These are phyloP conservation scores for Capreolus pygargus DNA, from an alignment of 2,113 vertebrate species.

Conservation along the genomic window DNA sequence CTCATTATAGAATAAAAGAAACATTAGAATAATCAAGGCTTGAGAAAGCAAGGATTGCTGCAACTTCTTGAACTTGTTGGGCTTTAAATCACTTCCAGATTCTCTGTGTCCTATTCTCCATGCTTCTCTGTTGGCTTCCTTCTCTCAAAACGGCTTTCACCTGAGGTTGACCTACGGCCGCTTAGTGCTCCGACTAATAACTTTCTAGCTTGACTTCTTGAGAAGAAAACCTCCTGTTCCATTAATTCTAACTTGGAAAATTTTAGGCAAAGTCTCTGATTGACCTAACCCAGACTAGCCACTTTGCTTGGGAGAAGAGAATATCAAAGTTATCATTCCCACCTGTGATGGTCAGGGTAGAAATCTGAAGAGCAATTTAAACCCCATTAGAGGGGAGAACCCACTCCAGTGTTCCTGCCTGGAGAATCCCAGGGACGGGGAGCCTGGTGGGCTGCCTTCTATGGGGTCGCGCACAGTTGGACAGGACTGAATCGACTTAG, in stretches of 20 bases:
- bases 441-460: not conserved
- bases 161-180: not conserved
- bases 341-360: no score
- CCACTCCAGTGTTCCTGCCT: not conserved
- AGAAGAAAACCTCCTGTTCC: not conserved
- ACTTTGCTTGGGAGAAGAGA: not conserved
- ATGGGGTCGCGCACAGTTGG: not conserved
- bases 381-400: not conserved
- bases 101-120: not conserved
- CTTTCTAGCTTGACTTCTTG: not conserved
- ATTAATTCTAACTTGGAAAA: not conserved
- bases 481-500: not conserved
- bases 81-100: not conserved
- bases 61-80: not conserved
- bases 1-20: not conserved
- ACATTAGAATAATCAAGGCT: not conserved
- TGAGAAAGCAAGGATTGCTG: not conserved
- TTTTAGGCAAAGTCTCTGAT: not conserved
- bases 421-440: rapidly evolving
- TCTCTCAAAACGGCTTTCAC: not conserved
- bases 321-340: not conserved
- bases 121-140: not conserved
- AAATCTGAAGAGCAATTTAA: not conserved
- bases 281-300: not conserved
- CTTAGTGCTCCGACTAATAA: not conserved